These are phyloP conservation scores for Gastrophryne carolinensis DNA, from an alignment of 2,797 vertebrate genomes.

Conservation along the genomic window DNA sequence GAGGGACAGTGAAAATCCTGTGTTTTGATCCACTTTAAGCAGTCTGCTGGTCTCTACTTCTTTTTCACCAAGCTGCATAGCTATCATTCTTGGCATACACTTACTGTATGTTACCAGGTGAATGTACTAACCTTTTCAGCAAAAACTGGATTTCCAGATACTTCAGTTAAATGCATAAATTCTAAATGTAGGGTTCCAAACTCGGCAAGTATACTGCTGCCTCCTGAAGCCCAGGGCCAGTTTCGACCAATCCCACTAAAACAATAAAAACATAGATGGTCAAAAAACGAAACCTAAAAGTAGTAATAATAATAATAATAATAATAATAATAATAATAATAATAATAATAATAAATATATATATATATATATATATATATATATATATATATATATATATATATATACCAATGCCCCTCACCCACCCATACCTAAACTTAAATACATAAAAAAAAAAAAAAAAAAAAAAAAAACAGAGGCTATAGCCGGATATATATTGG, in stretches of 20 bases:
- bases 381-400: too few species aligned
- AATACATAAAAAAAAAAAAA: too few species aligned
- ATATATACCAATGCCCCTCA: too few species aligned
- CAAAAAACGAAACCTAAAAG: background rate
- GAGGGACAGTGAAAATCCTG: too few species aligned
- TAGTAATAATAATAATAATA: too few species aligned
- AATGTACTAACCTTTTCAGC: constrained; percentile 88
- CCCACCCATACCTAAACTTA: too few species aligned
- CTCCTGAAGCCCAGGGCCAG: constrained; percentile 98
- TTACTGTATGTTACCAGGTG: background rate
- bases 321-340: too few species aligned
- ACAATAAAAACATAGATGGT: background rate
- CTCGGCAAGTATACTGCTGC: constrained; percentile 97
- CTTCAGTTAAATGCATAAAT: constrained; percentile 90
- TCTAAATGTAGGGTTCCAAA: constrained; percentile 96
- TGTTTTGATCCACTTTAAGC: too few species aligned
- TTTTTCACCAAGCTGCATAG: background rate
- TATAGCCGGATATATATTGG: too few species aligned
- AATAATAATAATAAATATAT: too few species aligned
- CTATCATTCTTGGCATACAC: background rate
- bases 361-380: too few species aligned
- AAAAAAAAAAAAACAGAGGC: too few species aligned
- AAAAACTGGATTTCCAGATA: constrained; percentile 90
- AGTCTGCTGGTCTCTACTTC: background rate
- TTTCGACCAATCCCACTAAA: constrained; percentile 90